Evolutionary conservation across 2,113 vertebrate genomes (phyloP).

Genomic region (Machaerirhynchus nigripectus): DNA sequence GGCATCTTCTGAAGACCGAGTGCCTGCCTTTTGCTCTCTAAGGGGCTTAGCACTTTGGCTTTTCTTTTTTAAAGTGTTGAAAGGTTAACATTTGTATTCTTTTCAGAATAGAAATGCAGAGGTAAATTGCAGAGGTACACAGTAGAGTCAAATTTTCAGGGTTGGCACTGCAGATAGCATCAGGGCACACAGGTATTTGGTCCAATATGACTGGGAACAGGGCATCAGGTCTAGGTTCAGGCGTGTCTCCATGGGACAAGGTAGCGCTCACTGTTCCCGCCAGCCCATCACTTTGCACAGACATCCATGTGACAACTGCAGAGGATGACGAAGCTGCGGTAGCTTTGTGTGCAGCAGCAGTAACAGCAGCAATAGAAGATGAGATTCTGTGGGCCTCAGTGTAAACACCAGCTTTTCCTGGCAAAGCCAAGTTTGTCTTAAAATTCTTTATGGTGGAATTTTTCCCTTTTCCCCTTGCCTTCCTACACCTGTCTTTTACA

Average conservation of each 20-base stretch:
- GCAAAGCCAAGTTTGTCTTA: background rate
- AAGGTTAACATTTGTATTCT: background rate
- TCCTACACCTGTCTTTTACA: background rate
- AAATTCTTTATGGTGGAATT: background rate
- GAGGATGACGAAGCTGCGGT: fast-evolving
- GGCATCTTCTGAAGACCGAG: background rate
- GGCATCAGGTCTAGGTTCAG: background rate
- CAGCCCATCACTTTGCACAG: background rate
- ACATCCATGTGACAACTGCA: fast-evolving
- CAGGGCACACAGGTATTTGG: background rate
- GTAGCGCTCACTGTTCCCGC: fast-evolving
- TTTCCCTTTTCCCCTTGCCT: background rate
- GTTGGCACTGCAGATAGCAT: background rate
- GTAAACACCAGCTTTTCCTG: background rate
- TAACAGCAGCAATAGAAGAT: background rate
- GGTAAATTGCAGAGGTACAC: background rate
- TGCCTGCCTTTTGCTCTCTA: background rate
- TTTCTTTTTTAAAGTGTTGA: background rate
- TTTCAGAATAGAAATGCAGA: background rate
- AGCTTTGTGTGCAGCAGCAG: background rate
- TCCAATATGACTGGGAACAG: fast-evolving
- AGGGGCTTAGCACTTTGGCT: background rate
- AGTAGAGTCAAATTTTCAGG: background rate
- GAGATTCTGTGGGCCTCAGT: background rate
- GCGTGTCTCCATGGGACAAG: background rate